phyloP scores from a whole-genome alignment of 2,888 invertebrate genomes.

The Sinohyriopsis cumingii region DNA sequence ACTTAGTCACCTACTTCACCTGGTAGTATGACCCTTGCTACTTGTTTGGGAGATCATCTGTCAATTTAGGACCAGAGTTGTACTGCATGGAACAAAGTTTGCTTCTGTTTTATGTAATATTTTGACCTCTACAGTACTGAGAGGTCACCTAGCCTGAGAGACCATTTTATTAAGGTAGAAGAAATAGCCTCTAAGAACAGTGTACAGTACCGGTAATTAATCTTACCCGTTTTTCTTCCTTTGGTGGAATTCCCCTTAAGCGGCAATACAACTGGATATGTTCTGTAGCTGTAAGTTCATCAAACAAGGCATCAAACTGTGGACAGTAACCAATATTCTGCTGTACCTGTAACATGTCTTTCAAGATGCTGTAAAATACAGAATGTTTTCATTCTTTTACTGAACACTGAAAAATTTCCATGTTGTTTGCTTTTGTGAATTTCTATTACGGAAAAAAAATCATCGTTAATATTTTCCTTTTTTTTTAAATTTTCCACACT shows the following conservation, averaged over 20 bases:
- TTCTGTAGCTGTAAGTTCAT: constrained; percentile 84
- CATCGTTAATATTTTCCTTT: too few species aligned
- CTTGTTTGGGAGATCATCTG: too few species aligned
- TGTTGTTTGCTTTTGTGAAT: neutral
- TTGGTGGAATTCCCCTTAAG: constrained; percentile 80
- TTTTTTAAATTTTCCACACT: too few species aligned
- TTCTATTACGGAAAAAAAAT: neutral
- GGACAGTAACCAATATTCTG: constrained; percentile 91
- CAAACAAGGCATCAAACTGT: constrained; percentile 87
- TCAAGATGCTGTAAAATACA: constrained; percentile 70
- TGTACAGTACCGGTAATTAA: neutral
- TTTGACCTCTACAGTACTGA: too few species aligned
- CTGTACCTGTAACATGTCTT: constrained; percentile 78
- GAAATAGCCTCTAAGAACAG: neutral
- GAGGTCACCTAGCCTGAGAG: too few species aligned
- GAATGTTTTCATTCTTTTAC: too few species aligned
- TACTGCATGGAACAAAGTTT: too few species aligned
- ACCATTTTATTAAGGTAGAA: neutral
- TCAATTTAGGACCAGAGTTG: too few species aligned
- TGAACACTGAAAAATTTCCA: neutral
- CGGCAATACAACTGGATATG: constrained; percentile 83
- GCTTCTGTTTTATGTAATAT: too few species aligned
- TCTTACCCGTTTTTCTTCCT: constrained; percentile 63
- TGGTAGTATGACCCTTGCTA: too few species aligned
- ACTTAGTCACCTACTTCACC: too few species aligned